Base-by-base conservation (phyloP, 2,888 invertebrate species). In the Tryphoninae sp. region DNA sequence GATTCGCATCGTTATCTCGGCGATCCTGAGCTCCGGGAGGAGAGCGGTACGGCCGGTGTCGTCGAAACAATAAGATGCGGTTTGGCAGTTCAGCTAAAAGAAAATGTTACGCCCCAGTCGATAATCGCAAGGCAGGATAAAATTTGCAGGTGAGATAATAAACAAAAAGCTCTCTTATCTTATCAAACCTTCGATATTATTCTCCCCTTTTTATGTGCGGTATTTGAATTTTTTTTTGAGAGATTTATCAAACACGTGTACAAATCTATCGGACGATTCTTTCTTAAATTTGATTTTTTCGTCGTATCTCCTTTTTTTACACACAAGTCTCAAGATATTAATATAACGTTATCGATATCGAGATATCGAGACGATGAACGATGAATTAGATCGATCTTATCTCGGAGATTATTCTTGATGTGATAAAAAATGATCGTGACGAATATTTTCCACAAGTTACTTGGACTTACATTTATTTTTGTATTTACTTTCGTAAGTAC, bases 51-150 rank as follows among this genome's bases (percentile, higher is more conserved):
- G 13, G 95, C 95, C 67, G 95, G 96, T 64, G 95, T 96, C 49
- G 95, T 97, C 4, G 97, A 97, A 89, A 95, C 96, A 0, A 96
- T 98, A 55, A 93, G 98, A 84, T 96, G 97, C 8, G 97, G 98
- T 0, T 93, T 98, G 59, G 97, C 95, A 13, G 95, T 98, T 93
- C 97, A 97, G 90, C 93, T 98, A 69, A 96, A 98, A 89, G 96
- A 97, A 88, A 95, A 96, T 2, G 94, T 98, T 4, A 96, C 96
- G 1, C 93, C 95, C 23, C 94, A 95, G 83, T 94, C 94, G 74
- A 97, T 98, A 78, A 93, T 95, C 85, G 93, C 94, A 19, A 93
- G 95, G 84, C 96, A 96, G 89, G 95, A 96, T 87, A 94, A 94
- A 91, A 95, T 96, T 76, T 95, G 95, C 86, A 96, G 94, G 96